Evolutionary conservation across 1,140 invertebrate species (phyloP).

Genomic region (Anoplophora glabripennis): DNA sequence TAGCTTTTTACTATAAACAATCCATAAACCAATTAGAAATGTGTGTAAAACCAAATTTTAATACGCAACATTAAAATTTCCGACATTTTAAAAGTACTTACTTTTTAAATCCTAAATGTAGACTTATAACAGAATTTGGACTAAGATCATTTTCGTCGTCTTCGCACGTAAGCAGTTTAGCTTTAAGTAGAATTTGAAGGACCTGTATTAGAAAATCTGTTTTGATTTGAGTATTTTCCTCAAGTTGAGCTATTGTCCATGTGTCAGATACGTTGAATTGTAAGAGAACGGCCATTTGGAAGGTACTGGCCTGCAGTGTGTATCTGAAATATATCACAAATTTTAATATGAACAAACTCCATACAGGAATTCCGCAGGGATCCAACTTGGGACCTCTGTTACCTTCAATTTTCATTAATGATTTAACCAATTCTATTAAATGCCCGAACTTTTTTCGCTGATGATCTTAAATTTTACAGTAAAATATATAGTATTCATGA

Average conservation of each 20-base stretch:
- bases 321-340: constrained; percentile 55
- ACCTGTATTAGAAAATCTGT: constrained; percentile 76
- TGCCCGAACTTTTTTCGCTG: too few relatives aligned
- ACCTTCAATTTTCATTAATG: too few relatives aligned
- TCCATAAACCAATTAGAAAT: constrained; percentile 5
- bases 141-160: constrained; percentile 76
- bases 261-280: constrained; percentile 87
- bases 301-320: constrained; percentile 91
- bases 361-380: too few relatives aligned
- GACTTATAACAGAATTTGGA: constrained; percentile 70
- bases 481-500: too few relatives aligned
- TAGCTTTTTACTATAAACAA: constrained; percentile 83
- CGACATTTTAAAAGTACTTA: constrained; percentile 56
- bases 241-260: constrained; percentile 84
- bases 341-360: too few relatives aligned
- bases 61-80: too few relatives aligned
- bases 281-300: constrained; percentile 97
- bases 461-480: too few relatives aligned
- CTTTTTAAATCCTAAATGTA: constrained; percentile 88
- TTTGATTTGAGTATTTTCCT: constrained; percentile 87
- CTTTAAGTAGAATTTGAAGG: constrained; percentile 90
- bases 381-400: too few relatives aligned
- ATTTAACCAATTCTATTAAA: too few relatives aligned
- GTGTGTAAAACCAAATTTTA: too few relatives aligned
- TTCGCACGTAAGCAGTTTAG: constrained; percentile 76